These are phyloP conservation scores for Ceryle rudis DNA, from an alignment of 2,797 vertebrate species.

Conservation along the genomic window DNA sequence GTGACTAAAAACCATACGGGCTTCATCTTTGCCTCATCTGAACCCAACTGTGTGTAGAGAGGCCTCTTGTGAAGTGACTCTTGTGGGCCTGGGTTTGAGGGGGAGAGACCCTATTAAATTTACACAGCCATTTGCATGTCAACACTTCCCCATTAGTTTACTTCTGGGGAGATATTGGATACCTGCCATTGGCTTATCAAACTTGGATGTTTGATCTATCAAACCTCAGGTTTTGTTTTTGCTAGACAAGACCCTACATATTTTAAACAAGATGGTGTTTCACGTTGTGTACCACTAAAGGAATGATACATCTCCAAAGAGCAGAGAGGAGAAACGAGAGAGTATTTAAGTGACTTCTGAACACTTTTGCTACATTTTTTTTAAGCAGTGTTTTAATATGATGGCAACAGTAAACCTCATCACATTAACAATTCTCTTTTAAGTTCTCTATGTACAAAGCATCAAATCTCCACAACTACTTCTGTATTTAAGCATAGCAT, in stretches of 20 bases:
- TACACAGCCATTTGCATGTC: not conserved
- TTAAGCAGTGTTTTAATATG: not conserved
- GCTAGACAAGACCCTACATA: no score
- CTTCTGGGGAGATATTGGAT: not conserved
- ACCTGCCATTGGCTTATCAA: not conserved
- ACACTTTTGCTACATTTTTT: not conserved
- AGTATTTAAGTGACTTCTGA: not conserved
- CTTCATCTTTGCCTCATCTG: not conserved
- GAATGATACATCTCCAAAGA: not conserved
- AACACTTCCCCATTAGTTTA: not conserved
- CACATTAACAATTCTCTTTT: not conserved
- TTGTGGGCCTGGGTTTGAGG: not conserved
- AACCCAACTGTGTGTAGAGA: not conserved
- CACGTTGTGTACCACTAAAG: not conserved
- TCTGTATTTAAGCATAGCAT: not conserved
- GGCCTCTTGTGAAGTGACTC: not conserved
- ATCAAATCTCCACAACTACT: not conserved
- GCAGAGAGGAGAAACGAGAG: not conserved
- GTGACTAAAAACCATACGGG: not conserved
- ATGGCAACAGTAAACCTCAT: not conserved
- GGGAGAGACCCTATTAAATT: not conserved
- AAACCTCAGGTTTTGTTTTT: not conserved
- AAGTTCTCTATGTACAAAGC: not conserved
- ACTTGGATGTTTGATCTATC: not conserved
- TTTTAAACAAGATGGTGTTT: not conserved